Conservation (phyloP, 1,140 invertebrate species). For the Maconellicoccus hirsutus region DNA sequence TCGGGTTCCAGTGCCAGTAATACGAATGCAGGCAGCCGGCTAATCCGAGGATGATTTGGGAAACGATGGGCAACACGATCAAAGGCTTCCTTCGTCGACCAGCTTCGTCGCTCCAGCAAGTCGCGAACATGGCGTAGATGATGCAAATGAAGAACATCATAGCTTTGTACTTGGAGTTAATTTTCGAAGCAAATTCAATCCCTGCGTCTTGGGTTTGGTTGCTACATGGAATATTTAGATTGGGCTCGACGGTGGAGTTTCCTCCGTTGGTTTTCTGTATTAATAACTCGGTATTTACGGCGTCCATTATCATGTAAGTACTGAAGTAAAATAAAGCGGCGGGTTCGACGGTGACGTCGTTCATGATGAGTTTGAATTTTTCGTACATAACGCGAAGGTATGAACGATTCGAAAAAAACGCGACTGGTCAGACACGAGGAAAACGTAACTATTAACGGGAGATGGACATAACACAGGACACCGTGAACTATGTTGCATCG, state of each 20-base stretch:
- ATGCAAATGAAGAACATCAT: slow-evolving; percentile 25
- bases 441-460: too few relatives aligned
- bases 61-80: slow-evolving; percentile 34
- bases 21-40: slow-evolving; percentile 23
- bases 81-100: slow-evolving; percentile 35
- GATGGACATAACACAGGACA: too few relatives aligned
- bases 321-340: background rate
- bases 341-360: background rate
- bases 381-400: too few relatives aligned
- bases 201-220: background rate
- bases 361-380: too few relatives aligned
- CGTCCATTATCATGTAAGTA: background rate
- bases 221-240: background rate
- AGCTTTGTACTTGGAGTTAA: background rate
- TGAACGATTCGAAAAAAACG: too few relatives aligned
- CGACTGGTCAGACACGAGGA: too few relatives aligned
- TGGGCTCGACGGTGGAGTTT: background rate
- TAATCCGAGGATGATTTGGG: slow-evolving; percentile 24
- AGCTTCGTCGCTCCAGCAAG: slow-evolving; percentile 30
- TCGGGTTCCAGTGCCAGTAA: slow-evolving; percentile 28
- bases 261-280: background rate
- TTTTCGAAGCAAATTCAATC: background rate
- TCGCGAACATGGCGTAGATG: slow-evolving; percentile 31
- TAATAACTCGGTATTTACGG: background rate
- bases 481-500: too few relatives aligned